A percentile compares a stretch with the other conserved stretches of the same genome.
Evolutionary conservation across 2,888 invertebrate genomes (phyloP).

Genomic region (Nowickia ferox): DNA sequence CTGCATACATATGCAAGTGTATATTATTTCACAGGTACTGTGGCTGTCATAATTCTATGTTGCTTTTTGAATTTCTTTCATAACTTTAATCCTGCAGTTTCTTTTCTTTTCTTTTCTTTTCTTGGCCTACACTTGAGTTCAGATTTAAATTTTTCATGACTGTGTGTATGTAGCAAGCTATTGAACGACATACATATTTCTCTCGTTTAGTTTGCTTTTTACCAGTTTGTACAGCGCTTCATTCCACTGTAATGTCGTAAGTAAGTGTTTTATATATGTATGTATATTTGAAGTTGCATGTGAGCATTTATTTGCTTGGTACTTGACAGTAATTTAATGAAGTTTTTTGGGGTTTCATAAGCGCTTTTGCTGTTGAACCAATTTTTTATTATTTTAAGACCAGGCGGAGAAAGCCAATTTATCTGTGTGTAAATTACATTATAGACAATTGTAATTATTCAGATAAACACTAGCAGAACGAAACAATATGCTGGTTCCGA

Average conservation of each 20-base stretch:
- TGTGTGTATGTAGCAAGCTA: constrained; percentile 7
- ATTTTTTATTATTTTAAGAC: too few relatives aligned
- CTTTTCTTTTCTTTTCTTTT: too few relatives aligned
- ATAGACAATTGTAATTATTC: too few relatives aligned
- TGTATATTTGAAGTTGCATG: constrained; percentile 8
- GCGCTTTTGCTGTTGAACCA: too few relatives aligned
- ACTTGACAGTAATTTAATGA: too few relatives aligned
- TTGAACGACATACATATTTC: constrained; percentile 50
- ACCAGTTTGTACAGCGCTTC: constrained; percentile 13
- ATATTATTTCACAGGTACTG: constrained; percentile 42
- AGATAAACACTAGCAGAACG: too few relatives aligned
- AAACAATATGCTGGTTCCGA: too few relatives aligned
- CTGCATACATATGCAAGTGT: too few relatives aligned
- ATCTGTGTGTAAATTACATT: too few relatives aligned
- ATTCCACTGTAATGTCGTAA: constrained; percentile 28
- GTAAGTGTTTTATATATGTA: constrained; percentile 39
- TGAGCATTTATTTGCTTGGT: background rate
- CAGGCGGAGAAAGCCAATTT: too few relatives aligned
- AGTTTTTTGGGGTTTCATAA: too few relatives aligned
- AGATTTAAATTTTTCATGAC: constrained; percentile 6
- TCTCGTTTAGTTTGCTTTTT: constrained; percentile 33
- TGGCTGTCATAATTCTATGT: constrained; percentile 64
- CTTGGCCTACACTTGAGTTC: constrained; percentile 11
- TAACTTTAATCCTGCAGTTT: constrained; percentile 24
- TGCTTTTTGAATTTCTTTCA: constrained; percentile 23